Evolutionary conservation across 2,797 vertebrate genomes (phyloP).

Genomic region (Tachyglossus aculeatus): DNA sequence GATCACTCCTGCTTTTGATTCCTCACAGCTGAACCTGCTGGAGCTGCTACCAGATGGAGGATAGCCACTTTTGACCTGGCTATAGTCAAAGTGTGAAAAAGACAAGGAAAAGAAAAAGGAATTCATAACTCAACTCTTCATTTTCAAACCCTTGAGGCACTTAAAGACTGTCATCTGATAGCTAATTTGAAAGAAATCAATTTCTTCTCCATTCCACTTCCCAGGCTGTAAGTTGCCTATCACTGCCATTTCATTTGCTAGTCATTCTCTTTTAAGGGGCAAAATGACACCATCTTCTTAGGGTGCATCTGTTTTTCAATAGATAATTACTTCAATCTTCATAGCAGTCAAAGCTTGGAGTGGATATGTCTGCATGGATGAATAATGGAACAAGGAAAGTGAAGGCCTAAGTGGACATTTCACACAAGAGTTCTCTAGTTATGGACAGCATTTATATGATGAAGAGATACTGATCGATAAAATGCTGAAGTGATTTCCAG

Average conservation of each 20-base stretch:
- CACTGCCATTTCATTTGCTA: background rate
- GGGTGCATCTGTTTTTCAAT: background rate
- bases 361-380: background rate
- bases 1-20: too few relatives aligned
- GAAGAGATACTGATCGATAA: background rate
- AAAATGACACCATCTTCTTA: background rate
- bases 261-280: constrained; percentile 3
- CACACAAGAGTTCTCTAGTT: background rate
- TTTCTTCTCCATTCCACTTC: background rate
- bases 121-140: too few relatives aligned
- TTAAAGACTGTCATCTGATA: background rate
- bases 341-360: background rate
- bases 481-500: background rate
- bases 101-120: too few relatives aligned
- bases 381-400: background rate
- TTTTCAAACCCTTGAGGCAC: constrained; percentile 16
- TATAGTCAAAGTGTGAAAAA: too few relatives aligned
- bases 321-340: constrained; percentile 20
- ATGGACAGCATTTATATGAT: background rate
- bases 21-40: too few relatives aligned
- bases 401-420: background rate
- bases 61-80: too few relatives aligned
- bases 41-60: too few relatives aligned
- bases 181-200: background rate
- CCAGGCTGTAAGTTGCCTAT: background rate